phyloP scores from a whole-genome alignment of 2,797 vertebrate genomes.

The Eulemur rubriventer region DNA sequence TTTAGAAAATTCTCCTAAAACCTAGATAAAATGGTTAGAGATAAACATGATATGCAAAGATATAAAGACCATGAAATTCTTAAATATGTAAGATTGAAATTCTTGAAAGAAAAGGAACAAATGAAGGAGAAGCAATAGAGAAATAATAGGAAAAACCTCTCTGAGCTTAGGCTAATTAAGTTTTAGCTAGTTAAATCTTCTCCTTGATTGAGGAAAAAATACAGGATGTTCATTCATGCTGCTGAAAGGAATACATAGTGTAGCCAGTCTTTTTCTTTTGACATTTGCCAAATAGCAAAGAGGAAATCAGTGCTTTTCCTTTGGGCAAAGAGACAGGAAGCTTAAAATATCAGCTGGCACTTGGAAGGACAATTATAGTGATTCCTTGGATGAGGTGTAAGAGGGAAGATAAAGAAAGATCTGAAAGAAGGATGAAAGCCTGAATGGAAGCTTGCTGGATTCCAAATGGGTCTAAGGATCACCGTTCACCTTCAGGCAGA shows the following conservation, averaged over 20 bases:
- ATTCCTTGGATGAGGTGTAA: slow-evolving; percentile 52
- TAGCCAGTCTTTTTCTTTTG: slow-evolving; percentile 72
- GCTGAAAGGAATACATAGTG: slow-evolving; percentile 62
- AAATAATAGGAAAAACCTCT: slow-evolving; percentile 20
- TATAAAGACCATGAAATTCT: neutral
- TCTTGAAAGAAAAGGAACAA: slow-evolving; percentile 31
- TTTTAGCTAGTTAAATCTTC: slow-evolving; percentile 65
- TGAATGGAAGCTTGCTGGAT: slow-evolving; percentile 34
- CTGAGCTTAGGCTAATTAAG: slow-evolving; percentile 64
- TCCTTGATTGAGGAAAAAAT: slow-evolving; percentile 43
- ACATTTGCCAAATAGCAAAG: slow-evolving; percentile 73
- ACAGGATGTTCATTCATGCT: slow-evolving; percentile 66
- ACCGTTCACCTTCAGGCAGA: neutral
- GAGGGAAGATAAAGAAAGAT: slow-evolving; percentile 48
- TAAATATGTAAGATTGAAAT: neutral
- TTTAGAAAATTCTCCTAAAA: slow-evolving; percentile 3
- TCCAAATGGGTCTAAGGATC: neutral
- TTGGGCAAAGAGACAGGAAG: slow-evolving; percentile 61
- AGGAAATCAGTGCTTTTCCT: slow-evolving; percentile 64
- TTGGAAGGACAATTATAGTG: slow-evolving; percentile 52
- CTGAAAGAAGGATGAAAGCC: slow-evolving; percentile 37
- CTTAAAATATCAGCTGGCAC: slow-evolving; percentile 65
- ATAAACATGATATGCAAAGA: neutral
- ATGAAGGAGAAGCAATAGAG: slow-evolving; percentile 51
- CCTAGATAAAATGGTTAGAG: neutral